These are phyloP conservation scores for Arbacia lixula DNA, from an alignment of 53 echinoderm and acorn worm genomes.

Conservation along the genomic window DNA sequence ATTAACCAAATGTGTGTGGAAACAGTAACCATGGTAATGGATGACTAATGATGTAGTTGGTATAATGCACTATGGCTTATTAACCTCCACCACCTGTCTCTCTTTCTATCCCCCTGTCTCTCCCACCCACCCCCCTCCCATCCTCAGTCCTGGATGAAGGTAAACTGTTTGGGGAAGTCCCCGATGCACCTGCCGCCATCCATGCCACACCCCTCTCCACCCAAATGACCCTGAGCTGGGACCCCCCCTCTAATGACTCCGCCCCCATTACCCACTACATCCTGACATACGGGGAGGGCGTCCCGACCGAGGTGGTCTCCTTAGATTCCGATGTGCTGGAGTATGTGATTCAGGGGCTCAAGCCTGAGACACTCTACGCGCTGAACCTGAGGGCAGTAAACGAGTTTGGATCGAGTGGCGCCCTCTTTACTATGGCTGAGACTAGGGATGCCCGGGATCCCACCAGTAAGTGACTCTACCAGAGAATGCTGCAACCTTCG, in stretches of 20 bases:
- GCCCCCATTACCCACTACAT: slow-evolving; percentile 31
- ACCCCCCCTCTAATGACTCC: slow-evolving; percentile 29
- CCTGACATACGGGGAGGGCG: slow-evolving; percentile 6
- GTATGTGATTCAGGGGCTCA: not conserved
- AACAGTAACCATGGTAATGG: no score
- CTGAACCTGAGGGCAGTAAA: slow-evolving; percentile 9
- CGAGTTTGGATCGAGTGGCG: slow-evolving; percentile 19
- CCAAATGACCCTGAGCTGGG: slow-evolving; percentile 25
- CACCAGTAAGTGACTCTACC: slow-evolving; percentile 26
- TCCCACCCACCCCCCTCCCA: not conserved
- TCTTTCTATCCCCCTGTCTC: not conserved
- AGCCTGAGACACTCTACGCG: slow-evolving; percentile 13
- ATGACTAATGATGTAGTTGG: no score
- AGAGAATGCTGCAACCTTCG: no score
- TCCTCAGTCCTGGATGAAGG: slow-evolving; percentile 32
- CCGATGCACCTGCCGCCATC: slow-evolving; percentile 7
- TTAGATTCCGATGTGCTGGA: not conserved
- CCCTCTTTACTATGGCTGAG: not conserved
- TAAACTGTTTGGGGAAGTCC: slow-evolving; percentile 27
- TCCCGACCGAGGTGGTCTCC: not conserved
- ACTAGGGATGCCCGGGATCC: slow-evolving; percentile 16
- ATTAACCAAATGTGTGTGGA: no score
- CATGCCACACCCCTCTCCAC: slow-evolving; percentile 46
- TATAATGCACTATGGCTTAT: no score
- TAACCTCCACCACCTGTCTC: not conserved